Conservation (phyloP, 2,888 invertebrate species). For the Xestia c-nigrum region DNA sequence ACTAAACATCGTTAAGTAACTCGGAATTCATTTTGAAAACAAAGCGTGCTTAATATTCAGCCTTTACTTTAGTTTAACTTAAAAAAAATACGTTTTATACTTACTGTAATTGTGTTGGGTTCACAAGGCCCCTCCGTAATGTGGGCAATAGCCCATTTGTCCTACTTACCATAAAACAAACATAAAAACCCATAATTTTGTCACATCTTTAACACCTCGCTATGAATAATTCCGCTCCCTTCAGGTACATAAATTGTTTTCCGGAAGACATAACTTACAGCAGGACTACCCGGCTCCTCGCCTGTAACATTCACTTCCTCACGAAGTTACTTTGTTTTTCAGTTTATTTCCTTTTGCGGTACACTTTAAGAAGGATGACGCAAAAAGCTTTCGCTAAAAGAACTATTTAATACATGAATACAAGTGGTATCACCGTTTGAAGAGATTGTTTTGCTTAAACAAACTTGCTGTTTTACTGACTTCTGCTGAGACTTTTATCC, state of each 20-base stretch:
- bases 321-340: conserved; percentile 1
- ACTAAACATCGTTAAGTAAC: background rate
- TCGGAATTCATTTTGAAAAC: background rate
- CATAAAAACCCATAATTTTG: background rate
- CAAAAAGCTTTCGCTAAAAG: too few species aligned
- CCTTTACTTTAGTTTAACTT: too few species aligned
- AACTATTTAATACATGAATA: background rate
- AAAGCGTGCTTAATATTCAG: background rate
- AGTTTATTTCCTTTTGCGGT: conserved; percentile 15
- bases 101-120: too few species aligned
- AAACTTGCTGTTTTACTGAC: conserved; percentile 13
- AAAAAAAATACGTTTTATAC: too few species aligned
- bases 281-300: background rate
- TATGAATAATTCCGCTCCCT: conserved; percentile 22
- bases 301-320: conserved; percentile 16
- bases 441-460: conserved; percentile 4
- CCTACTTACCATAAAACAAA: conserved; percentile 16
- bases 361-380: conserved; percentile 1
- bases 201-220: conserved; percentile 16
- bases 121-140: too few species aligned
- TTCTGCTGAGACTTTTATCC: conserved; percentile 13
- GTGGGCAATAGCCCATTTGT: background rate
- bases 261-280: conserved; percentile 35
- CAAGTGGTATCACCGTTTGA: background rate
- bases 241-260: conserved; percentile 30